Conservation (phyloP, 2,113 vertebrate species). For the Nycticryphes semicollaris region DNA sequence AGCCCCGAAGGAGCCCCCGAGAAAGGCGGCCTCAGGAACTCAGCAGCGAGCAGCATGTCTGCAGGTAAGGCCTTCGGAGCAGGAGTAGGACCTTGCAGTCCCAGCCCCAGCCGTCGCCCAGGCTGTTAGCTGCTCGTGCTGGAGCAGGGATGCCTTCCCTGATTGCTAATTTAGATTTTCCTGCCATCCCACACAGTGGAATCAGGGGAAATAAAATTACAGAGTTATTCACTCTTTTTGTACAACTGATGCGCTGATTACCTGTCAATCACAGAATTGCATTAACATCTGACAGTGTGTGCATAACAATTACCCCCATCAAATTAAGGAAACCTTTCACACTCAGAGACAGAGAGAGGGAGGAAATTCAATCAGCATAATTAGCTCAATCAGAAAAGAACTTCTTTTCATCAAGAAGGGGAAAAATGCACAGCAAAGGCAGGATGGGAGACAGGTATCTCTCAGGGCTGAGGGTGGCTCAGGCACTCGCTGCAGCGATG, state of each 20-base stretch:
- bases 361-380: slow-evolving; percentile 89
- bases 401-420: slow-evolving; percentile 75
- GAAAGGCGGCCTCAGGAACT: neutral
- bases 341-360: slow-evolving; percentile 70
- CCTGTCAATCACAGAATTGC: slow-evolving; percentile 83
- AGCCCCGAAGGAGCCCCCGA: rapidly evolving
- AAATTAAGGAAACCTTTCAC: slow-evolving; percentile 83
- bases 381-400: slow-evolving; percentile 87
- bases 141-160: slow-evolving; percentile 66
- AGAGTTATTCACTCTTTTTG: slow-evolving; percentile 85
- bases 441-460: neutral
- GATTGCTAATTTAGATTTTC: slow-evolving; percentile 80
- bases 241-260: slow-evolving; percentile 88
- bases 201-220: slow-evolving; percentile 83
- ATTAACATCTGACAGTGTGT: slow-evolving; percentile 88
- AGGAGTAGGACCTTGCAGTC: rapidly evolving
- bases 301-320: slow-evolving; percentile 90
- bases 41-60: rapidly evolving
- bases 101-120: neutral
- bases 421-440: neutral
- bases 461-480: neutral
- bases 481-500: rapidly evolving
- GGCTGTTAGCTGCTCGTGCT: neutral
- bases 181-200: slow-evolving; percentile 76
- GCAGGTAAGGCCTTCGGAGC: neutral